A percentile compares a stretch with the other conserved stretches of the same genome.
These are phyloP conservation scores for Verasper variegatus DNA, from an alignment of 2,113 vertebrate species.

Conservation along the genomic window DNA sequence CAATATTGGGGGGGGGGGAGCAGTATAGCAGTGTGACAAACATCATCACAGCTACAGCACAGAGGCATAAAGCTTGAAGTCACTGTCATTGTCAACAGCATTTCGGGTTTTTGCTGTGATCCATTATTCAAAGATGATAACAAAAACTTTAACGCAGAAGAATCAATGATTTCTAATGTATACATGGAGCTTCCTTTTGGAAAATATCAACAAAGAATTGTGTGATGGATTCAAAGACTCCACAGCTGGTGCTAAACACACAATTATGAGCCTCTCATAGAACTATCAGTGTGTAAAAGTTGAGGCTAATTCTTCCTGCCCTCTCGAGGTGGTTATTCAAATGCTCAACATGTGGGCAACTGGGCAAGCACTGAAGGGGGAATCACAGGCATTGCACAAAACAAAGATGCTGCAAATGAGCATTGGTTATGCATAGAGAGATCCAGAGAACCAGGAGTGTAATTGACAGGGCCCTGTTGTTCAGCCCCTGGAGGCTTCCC, in stretches of 20 bases:
- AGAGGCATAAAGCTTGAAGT: conserved; percentile 76
- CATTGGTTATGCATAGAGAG: conserved; percentile 38
- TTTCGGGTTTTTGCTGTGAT: conserved; percentile 62
- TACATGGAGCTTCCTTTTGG: background rate
- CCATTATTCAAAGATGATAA: background rate
- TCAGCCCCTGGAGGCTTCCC: conserved; percentile 42
- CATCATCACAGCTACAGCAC: conserved; percentile 73
- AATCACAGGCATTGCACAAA: conserved; percentile 19
- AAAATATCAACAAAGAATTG: conserved; percentile 10
- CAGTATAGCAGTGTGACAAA: conserved; percentile 37
- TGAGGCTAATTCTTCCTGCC: conserved; percentile 32
- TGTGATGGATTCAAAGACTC: background rate
- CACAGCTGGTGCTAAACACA: conserved; percentile 13
- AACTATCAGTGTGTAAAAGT: conserved; percentile 33
- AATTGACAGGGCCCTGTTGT: conserved; percentile 53
- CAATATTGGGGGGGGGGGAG: too few species aligned
- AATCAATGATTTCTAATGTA: background rate
- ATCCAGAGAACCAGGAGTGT: conserved; percentile 53
- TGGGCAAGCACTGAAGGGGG: conserved; percentile 19
- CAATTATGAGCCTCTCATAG: conserved; percentile 30
- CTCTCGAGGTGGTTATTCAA: conserved; percentile 44
- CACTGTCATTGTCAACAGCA: conserved; percentile 62
- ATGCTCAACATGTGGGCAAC: conserved; percentile 34
- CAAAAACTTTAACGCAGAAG: background rate
- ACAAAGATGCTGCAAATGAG: conserved; percentile 45